Base-by-base conservation (phyloP, 2,888 invertebrate species). In the Drosophila trichaetosa region DNA sequence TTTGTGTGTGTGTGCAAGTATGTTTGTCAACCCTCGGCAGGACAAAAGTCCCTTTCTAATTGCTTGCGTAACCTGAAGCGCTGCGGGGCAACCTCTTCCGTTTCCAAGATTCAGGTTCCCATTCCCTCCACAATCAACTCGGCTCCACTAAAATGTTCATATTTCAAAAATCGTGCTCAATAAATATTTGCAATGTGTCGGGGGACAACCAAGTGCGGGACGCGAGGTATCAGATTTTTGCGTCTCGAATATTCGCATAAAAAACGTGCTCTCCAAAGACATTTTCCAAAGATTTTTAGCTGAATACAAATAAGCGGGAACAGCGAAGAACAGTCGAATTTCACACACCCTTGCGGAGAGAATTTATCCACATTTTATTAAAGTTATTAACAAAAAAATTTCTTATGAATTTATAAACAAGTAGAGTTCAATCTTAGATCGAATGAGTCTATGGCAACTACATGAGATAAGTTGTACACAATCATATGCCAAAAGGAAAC, bases 141-240 rank as follows among this genome's bases (percentile, higher is more conserved):
- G 61, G 76, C 73, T 65, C 81, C 65, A 69, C 52, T 64, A 61
- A 83, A 86, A 68, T 73, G 87, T 89, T 89, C 84, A 87, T 89
- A 89, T 87, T 89, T 87, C 73, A 84, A 80, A 73, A 85, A 77
- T 89, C 85, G 85, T 85, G 89, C 89, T 77, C 89, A 89, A 89
- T 85, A 85, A 85, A 85, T 89, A 84, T 87, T 89, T 89, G 82
- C 72, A 57, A 69, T 78, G 69, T 73, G 78, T 62, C 73, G 46
- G 61, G 56, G 49, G 66, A 63, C 64, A 40, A 48, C 48, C 49
- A 42, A 27, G 38, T 33, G 42, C 34, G 60, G 48, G 31, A 36
- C 24, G 36, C 13, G 31, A 18, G 33, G 54, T 27, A 34, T 46
- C 6, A n/a, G 65, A 21, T 40, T 33, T 34, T 24, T 24, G 58